These are phyloP conservation scores for Teleogryllus oceanicus DNA, from an alignment of 2,888 invertebrate species.

Conservation along the genomic window DNA sequence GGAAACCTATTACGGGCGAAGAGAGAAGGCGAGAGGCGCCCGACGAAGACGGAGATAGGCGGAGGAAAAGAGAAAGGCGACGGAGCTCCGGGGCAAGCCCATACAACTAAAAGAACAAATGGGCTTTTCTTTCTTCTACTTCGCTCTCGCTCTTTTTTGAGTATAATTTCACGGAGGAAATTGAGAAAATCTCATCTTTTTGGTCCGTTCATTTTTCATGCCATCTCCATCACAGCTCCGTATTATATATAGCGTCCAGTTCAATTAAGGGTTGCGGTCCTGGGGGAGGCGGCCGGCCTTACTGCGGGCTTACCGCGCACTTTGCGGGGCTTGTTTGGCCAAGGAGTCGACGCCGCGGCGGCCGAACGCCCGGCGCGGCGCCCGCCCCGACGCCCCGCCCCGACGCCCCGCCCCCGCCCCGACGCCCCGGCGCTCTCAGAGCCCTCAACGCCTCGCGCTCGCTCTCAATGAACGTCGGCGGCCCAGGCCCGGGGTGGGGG, in stretches of 20 bases:
- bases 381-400: no score
- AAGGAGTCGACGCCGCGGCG: not conserved
- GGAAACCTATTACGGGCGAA: conserved; percentile 37
- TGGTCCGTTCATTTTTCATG: conserved; percentile 52
- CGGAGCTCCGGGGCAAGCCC: conserved; percentile 24
- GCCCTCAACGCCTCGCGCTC: not conserved
- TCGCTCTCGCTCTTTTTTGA: conserved; percentile 43
- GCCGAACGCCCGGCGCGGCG: no score
- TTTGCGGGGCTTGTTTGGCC: conserved; percentile 18
- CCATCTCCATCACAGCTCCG: conserved; percentile 45
- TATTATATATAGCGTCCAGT: conserved; percentile 43
- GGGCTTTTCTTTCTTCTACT: conserved; percentile 31
- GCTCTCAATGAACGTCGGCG: not conserved
- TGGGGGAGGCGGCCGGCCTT: conserved; percentile 3
- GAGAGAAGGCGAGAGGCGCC: conserved; percentile 30
- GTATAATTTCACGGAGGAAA: conserved; percentile 51
- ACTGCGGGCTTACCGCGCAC: not conserved
- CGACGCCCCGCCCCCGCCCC: no score
- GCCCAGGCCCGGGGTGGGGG: not conserved
- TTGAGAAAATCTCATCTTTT: conserved; percentile 51
- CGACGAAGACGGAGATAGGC: conserved; percentile 23
- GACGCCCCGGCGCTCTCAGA: not conserved
- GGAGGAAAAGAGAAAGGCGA: conserved; percentile 22
- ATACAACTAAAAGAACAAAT: conserved; percentile 36
- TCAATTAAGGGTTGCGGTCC: conserved; percentile 46